phyloP scores from a whole-genome alignment of 2,888 invertebrate genomes.

The Noctua janthina region DNA sequence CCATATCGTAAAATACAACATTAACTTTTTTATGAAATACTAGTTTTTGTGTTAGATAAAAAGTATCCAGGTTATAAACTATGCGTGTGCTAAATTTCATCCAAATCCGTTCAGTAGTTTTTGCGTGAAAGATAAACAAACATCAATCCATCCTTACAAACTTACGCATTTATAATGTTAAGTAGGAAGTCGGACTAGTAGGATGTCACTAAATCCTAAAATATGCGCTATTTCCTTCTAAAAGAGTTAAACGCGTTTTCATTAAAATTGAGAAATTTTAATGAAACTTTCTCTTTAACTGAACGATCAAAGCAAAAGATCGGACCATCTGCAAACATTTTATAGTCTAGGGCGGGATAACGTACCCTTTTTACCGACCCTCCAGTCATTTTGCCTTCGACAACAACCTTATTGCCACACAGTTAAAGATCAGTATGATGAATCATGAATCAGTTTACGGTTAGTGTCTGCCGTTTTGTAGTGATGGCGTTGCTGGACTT shows the following conservation, averaged over 20 bases:
- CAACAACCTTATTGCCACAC: slow-evolving; percentile 23
- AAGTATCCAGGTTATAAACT: too few species aligned
- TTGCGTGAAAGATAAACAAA: too few species aligned
- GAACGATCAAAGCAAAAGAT: slow-evolving; percentile 7
- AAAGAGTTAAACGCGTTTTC: slow-evolving; percentile 2
- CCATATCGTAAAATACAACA: neutral
- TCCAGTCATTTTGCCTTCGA: neutral
- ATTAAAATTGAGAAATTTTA: neutral
- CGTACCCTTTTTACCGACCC: neutral
- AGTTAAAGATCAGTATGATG: neutral
- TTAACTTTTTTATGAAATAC: too few species aligned
- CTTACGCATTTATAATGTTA: too few species aligned
- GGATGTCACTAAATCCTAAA: neutral
- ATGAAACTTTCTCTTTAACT: too few species aligned
- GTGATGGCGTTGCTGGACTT: slow-evolving; percentile 6
- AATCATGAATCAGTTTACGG: neutral
- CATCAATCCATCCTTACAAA: too few species aligned
- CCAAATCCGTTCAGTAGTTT: too few species aligned
- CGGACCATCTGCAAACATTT: slow-evolving; percentile 7
- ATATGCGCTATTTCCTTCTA: neutral
- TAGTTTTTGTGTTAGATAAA: too few species aligned
- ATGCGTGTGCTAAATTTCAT: too few species aligned
- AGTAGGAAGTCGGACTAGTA: too few species aligned
- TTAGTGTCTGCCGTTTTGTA: neutral
- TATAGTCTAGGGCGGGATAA: slow-evolving; percentile 14